These are phyloP conservation scores for Sebastes wilsoni DNA, from an alignment of 2,797 vertebrate genomes.

Conservation along the genomic window DNA sequence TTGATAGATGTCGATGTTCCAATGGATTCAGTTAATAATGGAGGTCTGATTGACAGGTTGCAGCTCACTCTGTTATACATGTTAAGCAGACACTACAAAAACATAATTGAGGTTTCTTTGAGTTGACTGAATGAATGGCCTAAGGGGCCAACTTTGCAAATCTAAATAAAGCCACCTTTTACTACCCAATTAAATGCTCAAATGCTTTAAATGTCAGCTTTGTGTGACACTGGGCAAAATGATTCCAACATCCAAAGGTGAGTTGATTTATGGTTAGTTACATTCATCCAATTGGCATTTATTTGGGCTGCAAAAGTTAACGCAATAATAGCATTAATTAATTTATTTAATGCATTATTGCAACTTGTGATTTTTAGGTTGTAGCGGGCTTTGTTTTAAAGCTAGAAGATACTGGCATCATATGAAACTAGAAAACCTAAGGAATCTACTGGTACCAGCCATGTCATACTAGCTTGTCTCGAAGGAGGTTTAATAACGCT, in stretches of 20 bases:
- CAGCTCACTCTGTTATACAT: background rate
- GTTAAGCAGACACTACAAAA: background rate
- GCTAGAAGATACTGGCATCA: too few species aligned
- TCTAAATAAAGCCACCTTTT: background rate
- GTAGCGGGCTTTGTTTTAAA: too few species aligned
- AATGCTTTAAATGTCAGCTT: background rate
- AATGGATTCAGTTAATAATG: background rate
- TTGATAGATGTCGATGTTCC: background rate
- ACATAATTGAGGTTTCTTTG: background rate
- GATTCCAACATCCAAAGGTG: background rate
- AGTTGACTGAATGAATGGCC: background rate
- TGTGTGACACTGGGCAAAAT: background rate
- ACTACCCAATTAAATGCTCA: background rate
- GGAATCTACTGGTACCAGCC: too few species aligned
- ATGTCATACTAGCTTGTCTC: too few species aligned
- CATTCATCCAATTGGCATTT: background rate
- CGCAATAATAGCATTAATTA: too few species aligned
- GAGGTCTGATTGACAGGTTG: conserved; percentile 5
- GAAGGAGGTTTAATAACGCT: too few species aligned
- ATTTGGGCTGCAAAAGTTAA: too few species aligned
- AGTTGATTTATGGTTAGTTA: background rate
- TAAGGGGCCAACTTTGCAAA: background rate
- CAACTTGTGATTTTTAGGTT: too few species aligned
- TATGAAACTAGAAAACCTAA: too few species aligned
- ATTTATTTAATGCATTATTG: too few species aligned